Base-by-base conservation (phyloP, 2,888 invertebrate species). In the Tenodera sinensis region DNA sequence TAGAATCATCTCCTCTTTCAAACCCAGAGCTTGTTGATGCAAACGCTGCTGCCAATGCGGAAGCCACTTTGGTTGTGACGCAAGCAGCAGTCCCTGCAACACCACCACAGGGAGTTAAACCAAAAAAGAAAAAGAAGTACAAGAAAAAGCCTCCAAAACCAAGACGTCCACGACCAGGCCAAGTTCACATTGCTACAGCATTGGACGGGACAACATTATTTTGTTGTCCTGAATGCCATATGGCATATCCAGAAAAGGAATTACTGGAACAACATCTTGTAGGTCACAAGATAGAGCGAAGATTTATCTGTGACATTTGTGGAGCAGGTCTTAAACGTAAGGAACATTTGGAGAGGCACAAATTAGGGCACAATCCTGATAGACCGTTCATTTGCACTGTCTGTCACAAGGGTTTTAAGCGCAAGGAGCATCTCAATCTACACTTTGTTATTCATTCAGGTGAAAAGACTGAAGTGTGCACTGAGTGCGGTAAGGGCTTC, bases 391-490 rank as follows among this genome's bases (percentile, higher is more conserved):
- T 96, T 83, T 97, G 97, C 93, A 95, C 95, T 86, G 96, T 97
- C 83, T 97, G 97, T 92, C 95, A 96, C 93, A 97, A 97, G 93
- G 96, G 92, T 88, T 97, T 97, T 93, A 97, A 97, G 93, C 95
- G 97, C 89, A 96, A 97, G 93, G 97, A 97, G 92, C 97, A 97
- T 92, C 95, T 97, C 92, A 97, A 97, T 93, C 94, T 97, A 91
- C 97, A 97, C 93, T 96, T 96, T 91, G 97, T 97, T 91, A 97
- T 97, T 92, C 97, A 97, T 94, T 97, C 97, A 89, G 97, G 97
- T 81, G 96, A 97, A 93, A 97, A 97, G 93, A 97, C 96, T 8
- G 97, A 97, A 93, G 96, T 96, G 91, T 97, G 97, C 92, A 94
- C 94, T 81, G 96, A 96, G 92, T 97, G 97, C 92, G 96, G 96